Evolutionary conservation across 2,797 vertebrate genomes (phyloP), one percentile per base, ranked within the genome.

Genomic region (Trachurus trachurus): DNA sequence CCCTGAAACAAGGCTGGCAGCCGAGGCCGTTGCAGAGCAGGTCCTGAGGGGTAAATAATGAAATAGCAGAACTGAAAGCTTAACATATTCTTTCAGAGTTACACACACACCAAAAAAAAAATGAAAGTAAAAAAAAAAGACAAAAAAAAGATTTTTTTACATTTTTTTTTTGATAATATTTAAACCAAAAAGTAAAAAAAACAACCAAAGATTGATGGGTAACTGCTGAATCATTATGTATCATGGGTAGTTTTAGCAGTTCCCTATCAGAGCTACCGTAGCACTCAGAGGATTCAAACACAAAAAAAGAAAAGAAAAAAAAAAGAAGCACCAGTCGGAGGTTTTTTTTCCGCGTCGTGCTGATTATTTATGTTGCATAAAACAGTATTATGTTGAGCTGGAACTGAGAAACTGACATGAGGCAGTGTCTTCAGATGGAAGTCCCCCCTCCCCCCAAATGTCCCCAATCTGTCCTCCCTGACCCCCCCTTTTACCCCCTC

Each of bases 351-450:
- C 31, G 42, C 53, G 74, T 84, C 53, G 74, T 84, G 88, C 87
- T 87, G 83, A 65, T 71, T 88, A 80, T 88, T 90, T 89, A 85
- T 85, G 82, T 89, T 78, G 40, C 49, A 76, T 79, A 80, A 82
- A 86, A 80, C 88, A 86, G 83, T 87, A 78, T 89, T 88, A 86
- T 81, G 80, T 89, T 75, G 75, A 91, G 82, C 85, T 87, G 92
- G 92, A 94, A 94, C 91, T 93, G 93, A 94, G 91, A 93, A 92
- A 93, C 88, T 93, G 92, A 92, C 91, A 90, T 40, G 83, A 93
- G 91, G 91, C 89, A 76, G 79, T 74, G 88, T 90, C 89, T 93
- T 87, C 89, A 89, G 91, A 91, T 91, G 90, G 88, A 92, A 78
- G 91, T 93, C 89, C 31, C 31, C 31, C 76, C 86, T 81, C 56